Base-by-base conservation (phyloP, 2,113 vertebrate species). In the Tragulus kanchil region DNA sequence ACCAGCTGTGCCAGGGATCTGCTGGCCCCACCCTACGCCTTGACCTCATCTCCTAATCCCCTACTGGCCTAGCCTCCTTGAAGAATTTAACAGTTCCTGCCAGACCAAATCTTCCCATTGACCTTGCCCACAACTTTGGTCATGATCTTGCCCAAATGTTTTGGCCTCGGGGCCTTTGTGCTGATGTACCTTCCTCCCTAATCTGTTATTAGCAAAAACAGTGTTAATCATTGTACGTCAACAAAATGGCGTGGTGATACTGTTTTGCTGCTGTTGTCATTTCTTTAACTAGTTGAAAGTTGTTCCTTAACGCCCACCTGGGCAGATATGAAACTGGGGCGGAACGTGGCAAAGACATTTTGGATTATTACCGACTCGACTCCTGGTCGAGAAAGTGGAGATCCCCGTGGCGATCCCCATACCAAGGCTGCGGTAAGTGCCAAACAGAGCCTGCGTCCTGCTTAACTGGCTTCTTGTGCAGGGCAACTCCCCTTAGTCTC, bases 361-460 rank as follows among this genome's bases (percentile, higher is more conserved):
- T 99, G 98, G 99, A 99, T 98, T 99, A 99, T 98, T 99, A 99
- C 98, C 99, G 99, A 96, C 99, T 99, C 95, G 99, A 99, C 95
- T 96, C 99, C 97, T 99, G 78, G 98, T 99, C 67, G 99, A 99
- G 65, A 99, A 98, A 98, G 96, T 98, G 52, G 93, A 96, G 54
- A 11, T 85, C 79, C 98, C 99, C 19, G 96, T 98, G 52, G 93
- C 97, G 54, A 11, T 85, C 79, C 98, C 99, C 19, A 97, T 99
- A 95, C 98, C 98, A 79, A 99, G 98, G 81, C 95, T 96, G 85
- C 64, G 98, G 99, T 99, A 98, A 97, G 99, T 98, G 81, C 71
- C 75, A 25, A 54, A 59, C 54, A 16, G 96, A 97, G 52, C 45
- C 73, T 4, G 6, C 1, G 79, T 64, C 75, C 78, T 58, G 45